Evolutionary conservation across 1,140 invertebrate genomes (phyloP).

Genomic region (Microplitis mediator): DNA sequence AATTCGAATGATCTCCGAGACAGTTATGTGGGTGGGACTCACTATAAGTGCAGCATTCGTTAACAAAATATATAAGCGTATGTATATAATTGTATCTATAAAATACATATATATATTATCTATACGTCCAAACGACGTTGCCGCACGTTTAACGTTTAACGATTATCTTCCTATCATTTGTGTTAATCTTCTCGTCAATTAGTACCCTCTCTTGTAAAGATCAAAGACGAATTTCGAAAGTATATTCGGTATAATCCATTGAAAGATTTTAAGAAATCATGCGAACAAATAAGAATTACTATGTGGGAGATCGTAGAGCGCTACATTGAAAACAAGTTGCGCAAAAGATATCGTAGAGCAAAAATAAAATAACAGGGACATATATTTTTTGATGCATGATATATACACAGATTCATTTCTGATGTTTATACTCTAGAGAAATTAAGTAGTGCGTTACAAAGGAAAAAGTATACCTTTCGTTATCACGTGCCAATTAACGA

Average conservation of each 20-base stretch:
- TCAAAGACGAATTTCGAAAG: slow-evolving; percentile 18
- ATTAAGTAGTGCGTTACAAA: slow-evolving; percentile 3
- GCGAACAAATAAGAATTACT: too few relatives aligned
- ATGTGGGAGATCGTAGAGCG: too few relatives aligned
- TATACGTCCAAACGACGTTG: neutral
- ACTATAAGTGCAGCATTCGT: neutral
- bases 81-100: neutral
- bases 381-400: neutral
- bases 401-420: neutral
- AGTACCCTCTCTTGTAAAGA: slow-evolving; percentile 23
- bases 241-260: neutral
- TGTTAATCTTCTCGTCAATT: slow-evolving; percentile 35
- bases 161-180: slow-evolving; percentile 24
- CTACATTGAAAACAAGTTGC: too few relatives aligned
- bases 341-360: too few relatives aligned
- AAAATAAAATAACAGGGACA: too few relatives aligned
- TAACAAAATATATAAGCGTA: neutral
- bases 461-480: neutral
- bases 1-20: slow-evolving; percentile 11
- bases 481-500: slow-evolving; percentile 26
- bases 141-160: neutral
- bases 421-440: neutral
- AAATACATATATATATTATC: neutral
- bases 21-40: neutral
- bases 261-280: too few relatives aligned